Percentiles rank a stretch among this genome's conserved stretches.
Evolutionary conservation across 2,888 invertebrate species (phyloP).

Genomic region (Hoplodrina blanda): DNA sequence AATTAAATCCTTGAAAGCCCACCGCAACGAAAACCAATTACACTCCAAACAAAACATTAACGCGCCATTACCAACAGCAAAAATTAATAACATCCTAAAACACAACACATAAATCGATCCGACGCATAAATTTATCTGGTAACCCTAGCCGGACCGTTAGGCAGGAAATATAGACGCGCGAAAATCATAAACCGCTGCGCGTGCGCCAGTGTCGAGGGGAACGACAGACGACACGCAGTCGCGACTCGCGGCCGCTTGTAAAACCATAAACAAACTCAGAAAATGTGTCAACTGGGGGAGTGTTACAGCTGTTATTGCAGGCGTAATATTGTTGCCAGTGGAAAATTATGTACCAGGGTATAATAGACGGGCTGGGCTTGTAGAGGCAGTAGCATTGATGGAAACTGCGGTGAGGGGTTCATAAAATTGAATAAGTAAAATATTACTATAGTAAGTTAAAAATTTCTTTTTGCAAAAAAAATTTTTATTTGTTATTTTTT

Average conservation of each 20-base stretch:
- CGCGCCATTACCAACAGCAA: conserved; percentile 34
- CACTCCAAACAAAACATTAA: conserved; percentile 18
- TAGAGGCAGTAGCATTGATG: not conserved
- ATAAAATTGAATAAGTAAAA: no score
- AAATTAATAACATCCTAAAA: conserved; percentile 52
- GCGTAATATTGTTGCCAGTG: conserved; percentile 49
- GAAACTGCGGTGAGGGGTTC: not conserved
- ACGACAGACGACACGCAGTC: conserved; percentile 66
- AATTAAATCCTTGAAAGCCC: not conserved
- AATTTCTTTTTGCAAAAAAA: no score
- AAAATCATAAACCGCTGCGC: conserved; percentile 80
- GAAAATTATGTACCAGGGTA: conserved; percentile 28
- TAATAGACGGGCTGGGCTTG: conserved; percentile 5
- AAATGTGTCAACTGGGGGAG: conserved; percentile 56
- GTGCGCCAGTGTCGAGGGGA: conserved; percentile 58
- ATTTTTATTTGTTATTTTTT: no score
- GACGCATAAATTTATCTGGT: conserved; percentile 72
- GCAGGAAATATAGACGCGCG: conserved; percentile 80
- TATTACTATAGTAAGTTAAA: no score
- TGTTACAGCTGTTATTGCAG: conserved; percentile 56
- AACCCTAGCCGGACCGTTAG: conserved; percentile 77
- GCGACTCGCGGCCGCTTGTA: conserved; percentile 54
- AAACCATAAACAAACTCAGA: conserved; percentile 66
- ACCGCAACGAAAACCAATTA: conserved; percentile 18
- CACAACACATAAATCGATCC: conserved; percentile 53